These are phyloP conservation scores for Macrotis lagotis DNA, from an alignment of 2,113 vertebrate genomes.

Conservation along the genomic window DNA sequence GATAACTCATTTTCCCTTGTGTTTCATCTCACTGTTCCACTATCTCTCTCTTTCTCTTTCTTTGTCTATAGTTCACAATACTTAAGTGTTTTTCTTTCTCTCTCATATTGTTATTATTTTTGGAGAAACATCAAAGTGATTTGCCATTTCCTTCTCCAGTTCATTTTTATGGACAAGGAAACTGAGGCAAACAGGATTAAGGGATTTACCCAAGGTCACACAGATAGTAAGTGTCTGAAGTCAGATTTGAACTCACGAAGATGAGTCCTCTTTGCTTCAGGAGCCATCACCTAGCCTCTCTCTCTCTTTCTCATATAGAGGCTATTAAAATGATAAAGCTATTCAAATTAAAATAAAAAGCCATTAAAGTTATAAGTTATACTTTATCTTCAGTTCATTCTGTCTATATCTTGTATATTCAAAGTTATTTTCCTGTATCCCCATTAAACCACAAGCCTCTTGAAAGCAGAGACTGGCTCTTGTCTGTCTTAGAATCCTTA, in stretches of 20 bases:
- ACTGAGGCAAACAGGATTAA: background rate
- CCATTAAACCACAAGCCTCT: background rate
- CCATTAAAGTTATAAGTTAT: background rate
- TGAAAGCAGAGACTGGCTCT: background rate
- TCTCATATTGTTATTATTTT: background rate
- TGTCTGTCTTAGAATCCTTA: background rate
- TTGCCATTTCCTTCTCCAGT: background rate
- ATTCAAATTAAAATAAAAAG: background rate
- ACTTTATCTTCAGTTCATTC: background rate
- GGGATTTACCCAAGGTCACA: background rate
- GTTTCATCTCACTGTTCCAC: background rate
- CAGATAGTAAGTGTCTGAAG: background rate
- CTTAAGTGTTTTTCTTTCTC: too few species aligned
- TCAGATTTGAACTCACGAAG: background rate
- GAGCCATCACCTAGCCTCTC: background rate
- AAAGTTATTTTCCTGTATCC: background rate
- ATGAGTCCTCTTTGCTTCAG: background rate
- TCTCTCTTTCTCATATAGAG: background rate
- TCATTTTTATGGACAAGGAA: background rate
- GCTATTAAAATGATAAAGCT: background rate
- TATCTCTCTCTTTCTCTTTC: background rate
- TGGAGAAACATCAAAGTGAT: background rate
- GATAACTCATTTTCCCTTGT: background rate
- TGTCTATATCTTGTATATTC: background rate
- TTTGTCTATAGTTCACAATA: too few species aligned